Conservation (phyloP, 2,113 vertebrate genomes). For the Poeciliopsis occidentalis region DNA sequence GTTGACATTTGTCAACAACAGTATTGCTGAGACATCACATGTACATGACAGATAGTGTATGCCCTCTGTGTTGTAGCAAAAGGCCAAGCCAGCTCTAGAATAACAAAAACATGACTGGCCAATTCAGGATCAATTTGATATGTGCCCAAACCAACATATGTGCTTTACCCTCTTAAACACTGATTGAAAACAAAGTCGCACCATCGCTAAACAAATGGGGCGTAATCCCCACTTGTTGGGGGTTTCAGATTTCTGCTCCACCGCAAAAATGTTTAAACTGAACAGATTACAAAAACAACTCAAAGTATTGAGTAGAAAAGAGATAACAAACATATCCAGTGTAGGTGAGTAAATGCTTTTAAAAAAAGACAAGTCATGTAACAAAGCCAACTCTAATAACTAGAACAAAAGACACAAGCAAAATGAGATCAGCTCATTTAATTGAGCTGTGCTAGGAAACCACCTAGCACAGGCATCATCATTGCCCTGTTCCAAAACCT, state of each 20-base stretch:
- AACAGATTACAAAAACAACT: slow-evolving; percentile 16
- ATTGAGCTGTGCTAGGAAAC: too few relatives aligned
- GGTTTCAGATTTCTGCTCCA: slow-evolving; percentile 1
- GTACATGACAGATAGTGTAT: slow-evolving; percentile 13
- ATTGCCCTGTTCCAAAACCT: too few relatives aligned
- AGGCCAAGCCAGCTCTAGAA: background rate
- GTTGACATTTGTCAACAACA: slow-evolving; percentile 3
- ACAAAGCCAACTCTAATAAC: too few relatives aligned
- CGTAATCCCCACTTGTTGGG: slow-evolving; percentile 4
- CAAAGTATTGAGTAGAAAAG: background rate
- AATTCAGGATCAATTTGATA: slow-evolving; percentile 6
- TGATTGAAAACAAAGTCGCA: background rate
- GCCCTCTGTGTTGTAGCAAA: too few relatives aligned
- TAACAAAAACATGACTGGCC: slow-evolving; percentile 17
- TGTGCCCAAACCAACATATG: background rate
- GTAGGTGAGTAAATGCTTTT: too few relatives aligned
- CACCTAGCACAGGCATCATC: too few relatives aligned
- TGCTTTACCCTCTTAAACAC: slow-evolving; percentile 17
- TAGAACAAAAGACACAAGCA: too few relatives aligned
- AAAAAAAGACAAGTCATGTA: background rate
- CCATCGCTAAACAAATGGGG: slow-evolving; percentile 5
- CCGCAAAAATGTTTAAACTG: slow-evolving; percentile 4
- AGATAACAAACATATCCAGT: background rate
- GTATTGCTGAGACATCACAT: slow-evolving; percentile 10
- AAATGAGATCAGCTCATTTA: too few relatives aligned